Percentiles rank a stretch among this genome's conserved stretches.
phyloP scores from a whole-genome alignment of 1,140 invertebrate genomes.

The Hypsibius dujardini region DNA sequence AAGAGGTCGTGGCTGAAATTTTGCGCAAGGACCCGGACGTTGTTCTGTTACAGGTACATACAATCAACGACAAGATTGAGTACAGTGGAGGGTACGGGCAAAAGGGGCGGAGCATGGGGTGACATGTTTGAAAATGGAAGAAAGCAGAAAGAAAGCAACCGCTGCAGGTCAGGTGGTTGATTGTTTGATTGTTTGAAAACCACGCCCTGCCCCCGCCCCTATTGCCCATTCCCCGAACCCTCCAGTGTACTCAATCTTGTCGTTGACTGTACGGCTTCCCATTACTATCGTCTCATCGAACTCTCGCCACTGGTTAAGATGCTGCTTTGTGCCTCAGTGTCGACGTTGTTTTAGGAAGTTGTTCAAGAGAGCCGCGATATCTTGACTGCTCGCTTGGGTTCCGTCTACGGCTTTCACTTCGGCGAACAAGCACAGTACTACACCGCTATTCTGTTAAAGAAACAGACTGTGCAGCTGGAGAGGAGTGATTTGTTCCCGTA shows the following conservation, averaged over 20 bases:
- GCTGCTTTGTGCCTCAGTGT: too few species aligned
- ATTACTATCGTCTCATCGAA: too few species aligned
- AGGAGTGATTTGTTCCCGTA: not conserved
- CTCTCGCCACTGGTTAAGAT: too few species aligned
- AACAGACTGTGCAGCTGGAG: not conserved
- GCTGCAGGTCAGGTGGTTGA: not conserved
- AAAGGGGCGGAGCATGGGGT: too few species aligned
- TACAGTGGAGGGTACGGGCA: too few species aligned
- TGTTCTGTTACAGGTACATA: slow-evolving; percentile 1
- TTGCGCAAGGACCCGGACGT: not conserved
- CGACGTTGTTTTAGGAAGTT: slow-evolving; percentile 10
- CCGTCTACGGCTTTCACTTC: not conserved
- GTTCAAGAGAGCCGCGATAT: not conserved
- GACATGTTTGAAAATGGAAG: not conserved
- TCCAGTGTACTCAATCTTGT: too few species aligned
- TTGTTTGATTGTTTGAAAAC: too few species aligned
- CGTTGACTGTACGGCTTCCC: too few species aligned
- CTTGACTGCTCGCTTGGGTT: not conserved
- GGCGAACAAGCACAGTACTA: not conserved
- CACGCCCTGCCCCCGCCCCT: too few species aligned
- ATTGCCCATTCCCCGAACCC: too few species aligned
- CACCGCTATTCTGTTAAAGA: not conserved
- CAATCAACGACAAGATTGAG: not conserved
- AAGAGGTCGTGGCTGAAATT: not conserved
- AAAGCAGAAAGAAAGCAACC: not conserved